Evolutionary conservation across 2,113 vertebrate species (phyloP), one percentile per base, ranked within the genome.

Genomic region (Myiopsitta monachus): DNA sequence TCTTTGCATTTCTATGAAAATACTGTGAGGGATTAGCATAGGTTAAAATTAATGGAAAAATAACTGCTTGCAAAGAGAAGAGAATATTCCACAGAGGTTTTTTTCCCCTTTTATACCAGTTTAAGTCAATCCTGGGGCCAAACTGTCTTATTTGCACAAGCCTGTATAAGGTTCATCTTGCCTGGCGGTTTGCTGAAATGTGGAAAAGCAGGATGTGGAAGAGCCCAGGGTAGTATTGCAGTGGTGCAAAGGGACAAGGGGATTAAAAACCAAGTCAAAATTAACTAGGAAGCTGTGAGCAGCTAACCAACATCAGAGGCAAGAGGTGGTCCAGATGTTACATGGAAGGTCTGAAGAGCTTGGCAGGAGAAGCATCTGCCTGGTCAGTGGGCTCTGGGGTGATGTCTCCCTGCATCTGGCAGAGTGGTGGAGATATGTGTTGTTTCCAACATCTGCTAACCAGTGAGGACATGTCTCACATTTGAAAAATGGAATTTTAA

Each of bases 361-460:
- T 63, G 87, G 43, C 75, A 76, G 86, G 74, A 81, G 47, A n/a
- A 85, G 43, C 51, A 51, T 46, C 67, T 51, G 44, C 47, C 41
- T 9, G 18, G 43, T 17, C 41, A 15, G 14, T 17, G 44, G 59
- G 36, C 33, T 64, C 49, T 57, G 44, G 31, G 66, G 2, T 70
- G 14, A 15, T 52, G 64, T 75, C 47, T 95, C 55, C 74, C 36
- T 70, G 46, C 3, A 5, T 28, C 64, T 52, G n/a, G 69, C 78
- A 43, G 43, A 31, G 39, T 46, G 61, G 11, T 64, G 78, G 70
- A 49, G 52, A 5, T 44, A 18, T 0, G 0, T 36, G 62, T 18
- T 5, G 31, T 36, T 89, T 61, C 55, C 75, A 74, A 3, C 26
- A 33, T 51, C 7, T 84, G 62, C 87, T 68, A 5, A 75, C 26